phyloP scores from a whole-genome alignment of 2,113 vertebrate genomes.

The Cavia porcellus region DNA sequence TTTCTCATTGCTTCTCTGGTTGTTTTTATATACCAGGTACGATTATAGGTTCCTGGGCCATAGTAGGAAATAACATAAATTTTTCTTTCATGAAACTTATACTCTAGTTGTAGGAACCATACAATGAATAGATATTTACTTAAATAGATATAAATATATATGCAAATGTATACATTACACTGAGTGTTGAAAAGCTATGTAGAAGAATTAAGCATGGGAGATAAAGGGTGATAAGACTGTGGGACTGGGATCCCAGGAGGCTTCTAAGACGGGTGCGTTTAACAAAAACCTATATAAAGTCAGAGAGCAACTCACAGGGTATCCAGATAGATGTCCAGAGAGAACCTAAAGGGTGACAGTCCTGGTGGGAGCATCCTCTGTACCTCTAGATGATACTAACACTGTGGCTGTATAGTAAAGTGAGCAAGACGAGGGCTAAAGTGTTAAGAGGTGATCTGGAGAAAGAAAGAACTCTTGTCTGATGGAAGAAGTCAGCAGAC shows the following conservation, averaged over 20 bases:
- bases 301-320: background rate
- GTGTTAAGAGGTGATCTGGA: background rate
- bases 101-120: background rate
- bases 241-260: background rate
- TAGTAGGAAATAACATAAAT: background rate
- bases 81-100: background rate
- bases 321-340: background rate
- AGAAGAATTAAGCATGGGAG: background rate
- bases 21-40: background rate
- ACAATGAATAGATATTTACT: background rate
- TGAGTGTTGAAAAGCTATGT: background rate
- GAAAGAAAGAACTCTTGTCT: background rate
- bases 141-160: too few species aligned
- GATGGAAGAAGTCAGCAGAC: background rate
- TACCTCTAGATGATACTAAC: background rate
- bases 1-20: conserved; percentile 36
- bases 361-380: background rate
- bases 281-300: background rate
- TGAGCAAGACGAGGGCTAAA: background rate
- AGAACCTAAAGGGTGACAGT: background rate
- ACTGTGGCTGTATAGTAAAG: background rate
- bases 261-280: background rate
- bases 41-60: background rate
- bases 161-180: background rate
- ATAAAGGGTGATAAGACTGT: background rate